Base-by-base conservation (phyloP, 2,888 invertebrate genomes). In the Gastracanthus pulcherrimus region DNA sequence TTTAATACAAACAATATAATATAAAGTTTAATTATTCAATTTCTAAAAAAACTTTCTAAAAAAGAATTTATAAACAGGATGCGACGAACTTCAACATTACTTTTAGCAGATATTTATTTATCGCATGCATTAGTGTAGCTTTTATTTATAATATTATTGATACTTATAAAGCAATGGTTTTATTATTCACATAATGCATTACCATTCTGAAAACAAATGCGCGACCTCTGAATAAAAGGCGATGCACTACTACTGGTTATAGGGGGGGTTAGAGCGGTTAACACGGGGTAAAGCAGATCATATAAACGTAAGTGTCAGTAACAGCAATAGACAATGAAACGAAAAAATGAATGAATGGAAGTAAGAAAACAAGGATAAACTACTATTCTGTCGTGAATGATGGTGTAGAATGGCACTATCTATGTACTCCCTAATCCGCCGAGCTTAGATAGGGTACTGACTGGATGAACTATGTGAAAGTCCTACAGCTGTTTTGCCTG, bases 351-450 rank as follows among this genome's bases (percentile, higher is more conserved):
- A 60, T 13, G 69, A 62, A 71, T 45, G 29, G 66, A 82, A 83
- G 75, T 75, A 83, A 81, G 78, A 81, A 78, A 62, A 67, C 78
- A 60, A 75, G 75, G 67, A 82, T 76, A 60, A 77, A 85, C 70
- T 84, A 87, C 82, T 83, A 82, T 81, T 85, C 76, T 72, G 80
- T 81, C 19, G 60, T 75, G 77, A 81, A 72, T 62, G 77, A 76
- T 64, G 75, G 23, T 76, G 81, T 38, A 19, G 71, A 79, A 76
- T 76, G 77, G 34, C 62, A 29, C 75, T 87, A 91, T 91, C 91
- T 90, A 91, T 91, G 90, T 91, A 91, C 91, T 91, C 91, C 91
- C 91, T 90, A 91, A 86, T 87, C 90, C 90, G 90, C 90, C 90
- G 87, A 89, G 89, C 87, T 89, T 89, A 89, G 87, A 88, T 89